These are phyloP conservation scores for Exaiptasia diaphana DNA, from an alignment of 64 coral and sea anemone species.

Conservation along the genomic window DNA sequence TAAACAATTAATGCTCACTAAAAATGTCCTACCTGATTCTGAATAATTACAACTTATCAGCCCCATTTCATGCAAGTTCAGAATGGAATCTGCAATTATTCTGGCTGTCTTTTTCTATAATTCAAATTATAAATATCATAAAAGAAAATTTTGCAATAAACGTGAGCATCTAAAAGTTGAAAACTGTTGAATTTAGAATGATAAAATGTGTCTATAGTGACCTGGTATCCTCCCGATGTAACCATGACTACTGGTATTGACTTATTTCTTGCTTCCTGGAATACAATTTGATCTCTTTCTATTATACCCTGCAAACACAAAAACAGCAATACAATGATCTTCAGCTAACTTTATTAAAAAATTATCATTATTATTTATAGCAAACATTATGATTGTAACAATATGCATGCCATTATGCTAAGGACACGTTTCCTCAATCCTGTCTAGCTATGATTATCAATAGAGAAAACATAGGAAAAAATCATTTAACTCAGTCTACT, in stretches of 20 bases:
- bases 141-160: not conserved
- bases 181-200: not conserved
- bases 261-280: conserved; percentile 68
- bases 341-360: too few relatives aligned
- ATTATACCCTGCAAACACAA: conserved; percentile 93
- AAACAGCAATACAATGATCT: too few relatives aligned
- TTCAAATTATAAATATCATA: not conserved
- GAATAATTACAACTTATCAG: conserved; percentile 79
- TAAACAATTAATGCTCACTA: not conserved
- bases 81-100: conserved; percentile 93
- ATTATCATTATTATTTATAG: too few relatives aligned
- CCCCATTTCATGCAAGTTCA: conserved; percentile 66
- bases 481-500: too few relatives aligned
- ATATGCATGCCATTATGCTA: too few relatives aligned
- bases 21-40: conserved; percentile 45
- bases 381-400: too few relatives aligned
- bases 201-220: not conserved
- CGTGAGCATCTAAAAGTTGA: not conserved
- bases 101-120: conserved; percentile 82
- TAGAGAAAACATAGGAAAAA: too few relatives aligned
- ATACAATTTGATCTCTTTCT: conserved; percentile 90
- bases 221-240: conserved; percentile 98
- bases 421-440: too few relatives aligned
- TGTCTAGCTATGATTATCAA: too few relatives aligned
- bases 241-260: conserved; percentile 86